These are phyloP conservation scores for Sminthurides aquaticus DNA, from an alignment of 2,888 invertebrate species.

Conservation along the genomic window DNA sequence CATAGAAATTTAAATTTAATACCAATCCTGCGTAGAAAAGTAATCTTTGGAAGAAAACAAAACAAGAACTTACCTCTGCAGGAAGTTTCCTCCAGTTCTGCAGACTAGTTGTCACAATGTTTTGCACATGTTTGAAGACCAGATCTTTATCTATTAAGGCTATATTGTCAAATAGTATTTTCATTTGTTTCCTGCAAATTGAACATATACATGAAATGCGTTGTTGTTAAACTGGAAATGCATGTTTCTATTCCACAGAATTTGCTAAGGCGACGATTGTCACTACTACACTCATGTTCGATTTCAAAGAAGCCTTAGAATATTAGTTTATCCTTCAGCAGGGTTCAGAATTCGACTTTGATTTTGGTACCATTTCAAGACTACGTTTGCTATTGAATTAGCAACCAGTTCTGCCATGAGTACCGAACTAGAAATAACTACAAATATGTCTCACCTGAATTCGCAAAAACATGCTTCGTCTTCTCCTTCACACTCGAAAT, in stretches of 20 bases:
- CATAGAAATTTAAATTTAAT: no score
- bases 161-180: constrained; percentile 52
- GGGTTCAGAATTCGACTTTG: constrained; percentile 14
- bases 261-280: no score
- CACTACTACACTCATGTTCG: no score
- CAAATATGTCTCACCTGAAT: constrained; percentile 45
- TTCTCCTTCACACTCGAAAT: constrained; percentile 52
- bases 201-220: constrained; percentile 11
- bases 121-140: constrained; percentile 48
- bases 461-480: constrained; percentile 53
- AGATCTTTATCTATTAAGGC: constrained; percentile 50
- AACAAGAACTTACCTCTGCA: constrained; percentile 43
- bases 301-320: constrained; percentile 13
- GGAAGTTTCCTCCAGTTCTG: constrained; percentile 48
- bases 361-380: constrained; percentile 18
- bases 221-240: constrained; percentile 8
- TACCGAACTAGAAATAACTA: constrained; percentile 13
- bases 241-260: no score
- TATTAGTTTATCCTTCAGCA: constrained; percentile 1
- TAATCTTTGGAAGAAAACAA: background rate
- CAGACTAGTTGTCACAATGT: constrained; percentile 47
- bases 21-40: background rate
- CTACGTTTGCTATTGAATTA: background rate
- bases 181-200: constrained; percentile 49
- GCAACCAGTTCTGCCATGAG: constrained; percentile 17